Conservation (phyloP, 2,888 invertebrate genomes). For the Embidobia sp. region DNA sequence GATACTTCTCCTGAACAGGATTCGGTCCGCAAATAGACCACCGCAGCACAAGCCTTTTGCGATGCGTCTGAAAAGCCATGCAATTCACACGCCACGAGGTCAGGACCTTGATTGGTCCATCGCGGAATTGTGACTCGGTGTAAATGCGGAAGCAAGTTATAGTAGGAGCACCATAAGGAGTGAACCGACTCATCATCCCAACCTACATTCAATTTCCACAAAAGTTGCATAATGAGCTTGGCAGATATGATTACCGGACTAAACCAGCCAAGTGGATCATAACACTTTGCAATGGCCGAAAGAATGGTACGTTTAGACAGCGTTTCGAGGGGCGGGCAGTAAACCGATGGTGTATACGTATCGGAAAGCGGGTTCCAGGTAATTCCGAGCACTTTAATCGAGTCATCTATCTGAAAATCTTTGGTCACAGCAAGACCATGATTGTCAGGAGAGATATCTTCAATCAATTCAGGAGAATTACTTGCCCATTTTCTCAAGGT, state of each 20-base stretch:
- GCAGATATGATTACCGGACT: not conserved
- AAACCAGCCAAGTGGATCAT: not conserved
- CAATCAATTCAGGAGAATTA: not conserved
- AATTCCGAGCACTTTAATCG: constrained; percentile 11
- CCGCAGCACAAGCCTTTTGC: not conserved
- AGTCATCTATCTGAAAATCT: not conserved
- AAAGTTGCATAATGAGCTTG: not conserved
- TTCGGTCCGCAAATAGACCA: not conserved
- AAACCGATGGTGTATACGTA: not conserved
- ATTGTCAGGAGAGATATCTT: not conserved
- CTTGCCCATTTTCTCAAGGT: too few species aligned
- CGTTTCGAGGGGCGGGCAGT: not conserved
- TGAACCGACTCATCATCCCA: not conserved
- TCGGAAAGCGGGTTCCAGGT: constrained; percentile 20
- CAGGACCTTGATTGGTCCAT: not conserved
- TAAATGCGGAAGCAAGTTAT: not conserved
- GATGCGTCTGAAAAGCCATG: constrained; percentile 1
- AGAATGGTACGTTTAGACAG: constrained; percentile 7
- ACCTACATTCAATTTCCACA: not conserved
- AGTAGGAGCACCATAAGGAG: not conserved
- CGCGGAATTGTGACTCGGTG: not conserved
- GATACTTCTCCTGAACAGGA: not conserved
- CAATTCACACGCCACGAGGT: not conserved
- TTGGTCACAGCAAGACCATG: constrained; percentile 4
- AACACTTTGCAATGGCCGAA: not conserved